These are phyloP conservation scores for Ectemnius continuus DNA, from an alignment of 2,888 invertebrate genomes.

Conservation along the genomic window DNA sequence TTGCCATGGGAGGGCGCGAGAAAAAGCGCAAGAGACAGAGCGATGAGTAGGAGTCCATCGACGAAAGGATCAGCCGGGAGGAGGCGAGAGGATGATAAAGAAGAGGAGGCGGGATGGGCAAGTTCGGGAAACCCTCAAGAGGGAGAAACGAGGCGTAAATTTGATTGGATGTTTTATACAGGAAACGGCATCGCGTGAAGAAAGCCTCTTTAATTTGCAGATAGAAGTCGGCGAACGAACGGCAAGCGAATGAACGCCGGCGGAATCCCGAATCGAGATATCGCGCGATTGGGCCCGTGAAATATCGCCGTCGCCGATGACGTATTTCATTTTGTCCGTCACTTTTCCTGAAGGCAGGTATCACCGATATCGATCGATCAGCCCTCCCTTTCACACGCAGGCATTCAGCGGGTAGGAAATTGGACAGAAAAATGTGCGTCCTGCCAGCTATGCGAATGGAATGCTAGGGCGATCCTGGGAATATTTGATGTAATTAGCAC, in stretches of 20 bases:
- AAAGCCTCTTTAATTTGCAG: conserved; percentile 56
- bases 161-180: conserved; percentile 31
- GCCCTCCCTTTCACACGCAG: conserved; percentile 49
- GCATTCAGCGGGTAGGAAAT: conserved; percentile 20
- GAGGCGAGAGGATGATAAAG: neutral
- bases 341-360: conserved; percentile 57
- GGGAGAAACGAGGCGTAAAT: conserved; percentile 20
- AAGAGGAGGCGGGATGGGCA: neutral
- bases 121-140: neutral
- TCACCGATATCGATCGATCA: conserved; percentile 58
- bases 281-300: conserved; percentile 55
- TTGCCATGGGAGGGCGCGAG: conserved; percentile 10
- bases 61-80: neutral
- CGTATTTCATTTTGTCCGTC: conserved; percentile 61
- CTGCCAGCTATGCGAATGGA: neutral
- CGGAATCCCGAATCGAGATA: conserved; percentile 55
- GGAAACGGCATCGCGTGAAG: conserved; percentile 29
- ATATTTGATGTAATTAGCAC: conserved; percentile 6
- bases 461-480: neutral
- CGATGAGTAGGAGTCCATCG: neutral
- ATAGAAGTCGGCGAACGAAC: conserved; percentile 19
- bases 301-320: conserved; percentile 59
- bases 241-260: conserved; percentile 27
- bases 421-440: conserved; percentile 40
- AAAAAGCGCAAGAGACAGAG: conserved; percentile 11